Evolutionary conservation across 2,113 vertebrate species (phyloP), one percentile per base, ranked within the genome.

Genomic region (Callopanchax toddi): DNA sequence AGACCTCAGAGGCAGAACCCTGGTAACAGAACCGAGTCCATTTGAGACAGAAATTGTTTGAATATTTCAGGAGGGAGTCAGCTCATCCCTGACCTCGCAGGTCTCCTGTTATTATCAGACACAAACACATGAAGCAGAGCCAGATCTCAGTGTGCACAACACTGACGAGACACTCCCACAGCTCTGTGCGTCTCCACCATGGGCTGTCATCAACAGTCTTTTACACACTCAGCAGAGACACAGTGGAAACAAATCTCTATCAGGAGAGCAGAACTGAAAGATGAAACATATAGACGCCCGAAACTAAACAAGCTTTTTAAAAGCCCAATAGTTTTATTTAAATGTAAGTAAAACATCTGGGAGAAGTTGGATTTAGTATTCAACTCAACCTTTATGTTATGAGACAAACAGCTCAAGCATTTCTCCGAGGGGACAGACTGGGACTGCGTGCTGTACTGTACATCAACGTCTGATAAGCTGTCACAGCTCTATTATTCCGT

Each of bases 401-500:
- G 43, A 55, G 32, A 74, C 52, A 78, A 54, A 42, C 42, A 66
- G 40, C 50, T 52, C 43, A 64, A 49, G 60, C 12, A 64, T 63
- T 60, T 81, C 49, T 70, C 73, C 52, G 22, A 2, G 0, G 63
- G 54, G 71, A 68, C 40, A 34, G 25, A 58, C 20, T 49, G 49
- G 67, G 63, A n/a, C n/a, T n/a, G n/a, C n/a, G n/a, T n/a, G n/a
- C n/a, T n/a, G n/a, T n/a, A n/a, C n/a, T n/a, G n/a, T n/a, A n/a
- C n/a, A n/a, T n/a, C n/a, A n/a, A n/a, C n/a, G n/a, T n/a, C n/a
- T n/a, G n/a, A 49, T 54, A 25, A 44, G 62, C 61, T 76, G 73
- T 67, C 78, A 78, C 54, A 63, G 61, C 42, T 79, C 65, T 71
- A 74, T 82, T 74, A 76, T 25, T 56, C 26, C 63, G 48, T 36